These are phyloP conservation scores for Channa striata DNA, from an alignment of 2,797 vertebrate genomes.

Conservation along the genomic window DNA sequence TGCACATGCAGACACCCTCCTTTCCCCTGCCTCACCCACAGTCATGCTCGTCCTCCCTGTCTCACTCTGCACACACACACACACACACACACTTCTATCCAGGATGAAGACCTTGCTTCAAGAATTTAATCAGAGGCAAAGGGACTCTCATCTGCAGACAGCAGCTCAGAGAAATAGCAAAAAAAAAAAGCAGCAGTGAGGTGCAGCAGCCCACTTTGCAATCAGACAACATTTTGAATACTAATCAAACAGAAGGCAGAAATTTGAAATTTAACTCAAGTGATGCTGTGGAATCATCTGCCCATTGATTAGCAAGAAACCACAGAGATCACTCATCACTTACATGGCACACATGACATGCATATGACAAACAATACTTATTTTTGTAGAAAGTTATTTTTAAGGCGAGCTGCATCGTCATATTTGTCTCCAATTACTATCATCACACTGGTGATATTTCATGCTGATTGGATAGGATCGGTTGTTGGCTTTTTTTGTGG, in stretches of 20 bases:
- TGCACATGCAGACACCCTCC: slow-evolving; percentile 45
- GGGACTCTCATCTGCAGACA: slow-evolving; percentile 52
- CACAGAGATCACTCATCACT: slow-evolving; percentile 43
- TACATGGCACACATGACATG: slow-evolving; percentile 32
- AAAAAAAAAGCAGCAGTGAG: slow-evolving; percentile 31
- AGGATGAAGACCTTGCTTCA: slow-evolving; percentile 63
- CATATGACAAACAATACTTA: slow-evolving; percentile 47
- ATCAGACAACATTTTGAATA: slow-evolving; percentile 65
- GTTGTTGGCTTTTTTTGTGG: not conserved
- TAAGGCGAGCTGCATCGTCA: not conserved
- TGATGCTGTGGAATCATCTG: slow-evolving; percentile 61
- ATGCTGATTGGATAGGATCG: not conserved
- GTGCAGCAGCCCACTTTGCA: slow-evolving; percentile 54
- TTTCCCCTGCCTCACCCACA: slow-evolving; percentile 24
- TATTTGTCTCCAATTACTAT: slow-evolving; percentile 1
- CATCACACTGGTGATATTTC: slow-evolving; percentile 3
- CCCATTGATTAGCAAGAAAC: slow-evolving; percentile 63
- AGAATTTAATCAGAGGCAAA: slow-evolving; percentile 70
- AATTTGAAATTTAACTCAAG: slow-evolving; percentile 39
- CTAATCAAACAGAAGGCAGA: slow-evolving; percentile 57
- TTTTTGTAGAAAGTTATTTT: not conserved
- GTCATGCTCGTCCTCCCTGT: slow-evolving; percentile 2
- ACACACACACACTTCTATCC: slow-evolving; percentile 26
- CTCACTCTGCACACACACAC: not conserved
- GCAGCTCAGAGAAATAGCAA: slow-evolving; percentile 50